A percentile compares a stretch with the other conserved stretches of the same genome.
Conservation (phyloP, 1,140 invertebrate genomes). For the Oryctes rhinoceros region DNA sequence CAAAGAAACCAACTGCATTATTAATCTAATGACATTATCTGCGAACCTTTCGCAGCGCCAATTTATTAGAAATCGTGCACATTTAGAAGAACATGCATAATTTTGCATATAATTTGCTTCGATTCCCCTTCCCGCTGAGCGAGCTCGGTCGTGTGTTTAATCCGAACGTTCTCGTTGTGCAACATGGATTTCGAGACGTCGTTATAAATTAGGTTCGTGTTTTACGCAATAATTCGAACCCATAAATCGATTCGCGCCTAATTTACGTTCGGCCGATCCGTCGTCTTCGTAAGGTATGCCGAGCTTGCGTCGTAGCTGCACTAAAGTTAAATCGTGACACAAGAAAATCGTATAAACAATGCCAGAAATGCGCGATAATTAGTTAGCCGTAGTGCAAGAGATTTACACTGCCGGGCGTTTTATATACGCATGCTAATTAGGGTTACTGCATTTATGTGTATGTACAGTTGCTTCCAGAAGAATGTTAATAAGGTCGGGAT, state of each 20-base stretch:
- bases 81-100: too few relatives aligned
- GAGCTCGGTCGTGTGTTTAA: not conserved
- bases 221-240: constrained; percentile 14
- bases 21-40: too few relatives aligned
- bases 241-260: constrained; percentile 17
- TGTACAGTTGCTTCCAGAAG: not conserved
- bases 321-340: constrained; percentile 1
- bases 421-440: not conserved
- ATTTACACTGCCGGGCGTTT: not conserved
- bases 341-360: constrained; percentile 15
- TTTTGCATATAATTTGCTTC: too few relatives aligned
- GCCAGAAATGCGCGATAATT: constrained; percentile 15
- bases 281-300: not conserved
- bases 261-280: not conserved
- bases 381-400: constrained; percentile 3
- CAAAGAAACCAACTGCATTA: too few relatives aligned
- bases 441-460: not conserved
- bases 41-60: too few relatives aligned
- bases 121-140: too few relatives aligned
- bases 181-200: constrained; percentile 3
- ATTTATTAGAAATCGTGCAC: too few relatives aligned
- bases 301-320: not conserved
- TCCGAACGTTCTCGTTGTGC: not conserved
- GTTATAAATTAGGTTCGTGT: constrained; percentile 19
- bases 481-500: too few relatives aligned